A percentile compares a stretch with the other conserved stretches of the same genome.
Evolutionary conservation across 1,140 invertebrate species (phyloP).

Genomic region (Maniola jurtina): DNA sequence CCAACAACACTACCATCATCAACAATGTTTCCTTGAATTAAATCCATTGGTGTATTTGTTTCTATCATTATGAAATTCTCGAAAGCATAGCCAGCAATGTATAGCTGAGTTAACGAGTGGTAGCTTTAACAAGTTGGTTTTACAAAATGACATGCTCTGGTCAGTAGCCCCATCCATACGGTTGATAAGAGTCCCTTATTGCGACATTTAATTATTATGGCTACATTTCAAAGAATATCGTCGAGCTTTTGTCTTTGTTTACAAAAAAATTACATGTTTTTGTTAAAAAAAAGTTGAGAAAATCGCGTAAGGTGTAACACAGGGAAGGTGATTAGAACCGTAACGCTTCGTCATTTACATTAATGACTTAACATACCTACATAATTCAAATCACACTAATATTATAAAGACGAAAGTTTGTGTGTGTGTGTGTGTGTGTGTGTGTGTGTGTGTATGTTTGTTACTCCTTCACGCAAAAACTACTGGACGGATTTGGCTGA

Average conservation of each 20-base stretch:
- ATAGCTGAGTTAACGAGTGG: slow-evolving; percentile 4
- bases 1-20: slow-evolving; percentile 22
- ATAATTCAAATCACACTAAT: too few relatives aligned
- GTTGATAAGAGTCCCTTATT: slow-evolving; percentile 62
- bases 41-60: slow-evolving; percentile 38
- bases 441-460: too few relatives aligned
- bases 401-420: too few relatives aligned
- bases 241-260: slow-evolving; percentile 47
- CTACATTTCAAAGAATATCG: slow-evolving; percentile 53
- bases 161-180: slow-evolving; percentile 54
- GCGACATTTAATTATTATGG: slow-evolving; percentile 71
- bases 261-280: slow-evolving; percentile 26
- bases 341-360: not conserved
- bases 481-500: too few relatives aligned
- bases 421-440: too few relatives aligned
- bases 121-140: slow-evolving; percentile 18
- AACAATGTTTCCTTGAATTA: slow-evolving; percentile 4
- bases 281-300: not conserved
- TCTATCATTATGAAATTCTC: not conserved
- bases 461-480: too few relatives aligned
- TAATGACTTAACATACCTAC: not conserved
- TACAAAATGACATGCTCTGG: slow-evolving; percentile 46
- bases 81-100: slow-evolving; percentile 27
- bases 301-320: not conserved
- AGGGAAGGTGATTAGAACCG: slow-evolving; percentile 3